A percentile compares a stretch with the other conserved stretches of the same genome.
Conservation (phyloP, 2,113 vertebrate genomes). For the Oncorhynchus mykiss region DNA sequence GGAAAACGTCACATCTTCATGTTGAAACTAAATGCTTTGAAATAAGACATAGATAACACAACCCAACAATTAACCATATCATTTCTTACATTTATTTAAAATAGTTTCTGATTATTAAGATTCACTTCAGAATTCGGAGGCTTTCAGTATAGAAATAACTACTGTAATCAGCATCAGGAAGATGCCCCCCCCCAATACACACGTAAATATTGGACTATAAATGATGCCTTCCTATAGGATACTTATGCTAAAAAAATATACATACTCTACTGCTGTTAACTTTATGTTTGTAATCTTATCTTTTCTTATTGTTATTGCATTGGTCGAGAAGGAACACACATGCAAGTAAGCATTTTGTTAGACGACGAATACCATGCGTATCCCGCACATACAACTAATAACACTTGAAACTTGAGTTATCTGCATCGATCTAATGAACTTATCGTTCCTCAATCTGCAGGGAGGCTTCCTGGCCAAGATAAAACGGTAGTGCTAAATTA, state of each 20-base stretch:
- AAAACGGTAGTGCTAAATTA: conserved; percentile 3
- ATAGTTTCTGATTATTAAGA: background rate
- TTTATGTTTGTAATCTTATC: too few species aligned
- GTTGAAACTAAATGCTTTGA: background rate
- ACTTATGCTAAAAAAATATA: too few species aligned
- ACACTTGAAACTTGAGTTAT: conserved; percentile 3
- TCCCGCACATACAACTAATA: too few species aligned
- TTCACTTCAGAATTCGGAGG: background rate
- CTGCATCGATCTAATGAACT: conserved; percentile 4
- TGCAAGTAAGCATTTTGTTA: too few species aligned
- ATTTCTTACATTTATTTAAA: background rate
- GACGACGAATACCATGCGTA: too few species aligned
- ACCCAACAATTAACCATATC: background rate
- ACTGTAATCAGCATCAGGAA: conserved; percentile 19
- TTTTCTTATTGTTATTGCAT: too few species aligned
- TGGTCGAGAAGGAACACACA: too few species aligned
- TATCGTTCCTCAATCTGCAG: conserved; percentile 8
- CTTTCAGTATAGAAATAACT: background rate
- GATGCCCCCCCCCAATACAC: background rate
- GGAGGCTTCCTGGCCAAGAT: conserved; percentile 8
- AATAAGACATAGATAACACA: conserved; percentile 14
- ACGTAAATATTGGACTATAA: too few species aligned
- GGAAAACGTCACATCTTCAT: background rate
- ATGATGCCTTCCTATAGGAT: too few species aligned
- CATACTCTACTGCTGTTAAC: too few species aligned